Evolutionary conservation across 2,888 invertebrate species (phyloP), one percentile per base, ranked within the genome.

Genomic region (Clanis bilineata): DNA sequence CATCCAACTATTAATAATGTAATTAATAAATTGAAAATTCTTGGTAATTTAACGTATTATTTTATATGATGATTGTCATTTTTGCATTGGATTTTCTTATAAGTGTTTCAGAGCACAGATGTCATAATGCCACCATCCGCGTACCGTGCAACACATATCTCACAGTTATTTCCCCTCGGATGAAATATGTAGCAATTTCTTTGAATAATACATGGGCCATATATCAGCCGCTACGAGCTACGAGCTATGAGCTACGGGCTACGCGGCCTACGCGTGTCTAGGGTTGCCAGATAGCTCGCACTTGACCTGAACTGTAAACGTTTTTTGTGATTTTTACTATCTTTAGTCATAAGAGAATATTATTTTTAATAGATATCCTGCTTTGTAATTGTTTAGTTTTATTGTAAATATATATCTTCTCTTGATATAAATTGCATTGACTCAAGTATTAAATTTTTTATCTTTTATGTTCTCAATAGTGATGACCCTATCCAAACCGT

Each of bases 151-250:
- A 67, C 75, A 76, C 82, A 84, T 88, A 88, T 88, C 85, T 88
- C 83, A 83, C 81, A 87, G 90, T 91, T 90, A 92, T 90, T 89
- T 91, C 87, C 87, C 80, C 87, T 83, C 82, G 86, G 90, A 93
- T 93, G 93, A 93, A 92, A 93, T 93, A 93, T 93, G 90, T 90
- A 90, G 93, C 93, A 93, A 93, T 93, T 92, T 90, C 91, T 92
- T 90, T 93, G 93, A 93, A 93, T 93, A 93, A 93, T 93, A 93
- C 93, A 93, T 93, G 90, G 88, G 82, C 88, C 86, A 92, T 93
- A 93, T 93, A 91, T 93, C 91, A 93, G 80, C 71, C 66, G 80
- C 78, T 77, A 77, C 73, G 73, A 67, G 72, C 82, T 75, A 76
- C 78, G 75, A 63, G 47, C 82, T 75, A 76, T 77, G 75, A 63